Conservation (phyloP, 2,113 vertebrate genomes). For the Leptosomus discolor region DNA sequence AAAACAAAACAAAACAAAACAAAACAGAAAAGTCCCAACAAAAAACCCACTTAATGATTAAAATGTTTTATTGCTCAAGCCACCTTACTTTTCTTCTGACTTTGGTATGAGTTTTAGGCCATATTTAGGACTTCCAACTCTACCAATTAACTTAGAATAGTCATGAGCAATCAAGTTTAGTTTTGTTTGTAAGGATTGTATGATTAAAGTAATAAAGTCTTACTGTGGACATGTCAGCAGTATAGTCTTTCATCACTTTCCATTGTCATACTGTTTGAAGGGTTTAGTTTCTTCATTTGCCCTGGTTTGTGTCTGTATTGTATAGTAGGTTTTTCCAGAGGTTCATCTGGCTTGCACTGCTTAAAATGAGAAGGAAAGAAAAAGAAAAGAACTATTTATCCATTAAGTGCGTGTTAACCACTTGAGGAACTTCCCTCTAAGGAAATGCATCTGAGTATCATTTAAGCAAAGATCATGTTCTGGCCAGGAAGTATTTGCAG, state of each 20-base stretch:
- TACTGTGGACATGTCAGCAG: background rate
- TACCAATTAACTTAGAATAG: background rate
- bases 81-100: background rate
- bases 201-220: background rate
- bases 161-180: background rate
- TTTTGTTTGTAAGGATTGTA: background rate
- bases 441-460: background rate
- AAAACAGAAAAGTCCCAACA: background rate
- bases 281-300: background rate
- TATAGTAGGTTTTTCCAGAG: background rate
- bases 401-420: background rate
- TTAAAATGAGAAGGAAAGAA: background rate
- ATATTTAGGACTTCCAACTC: background rate
- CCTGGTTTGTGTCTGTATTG: background rate
- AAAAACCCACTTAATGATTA: background rate
- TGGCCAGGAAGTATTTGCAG: background rate
- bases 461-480: background rate
- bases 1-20: background rate
- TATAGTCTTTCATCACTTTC: background rate
- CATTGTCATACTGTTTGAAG: background rate
- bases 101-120: background rate
- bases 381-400: background rate
- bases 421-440: background rate
- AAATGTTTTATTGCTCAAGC: background rate
- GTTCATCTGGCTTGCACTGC: background rate